These are phyloP conservation scores for Pangasius djambal DNA, from an alignment of 2,797 vertebrate species.

Conservation along the genomic window DNA sequence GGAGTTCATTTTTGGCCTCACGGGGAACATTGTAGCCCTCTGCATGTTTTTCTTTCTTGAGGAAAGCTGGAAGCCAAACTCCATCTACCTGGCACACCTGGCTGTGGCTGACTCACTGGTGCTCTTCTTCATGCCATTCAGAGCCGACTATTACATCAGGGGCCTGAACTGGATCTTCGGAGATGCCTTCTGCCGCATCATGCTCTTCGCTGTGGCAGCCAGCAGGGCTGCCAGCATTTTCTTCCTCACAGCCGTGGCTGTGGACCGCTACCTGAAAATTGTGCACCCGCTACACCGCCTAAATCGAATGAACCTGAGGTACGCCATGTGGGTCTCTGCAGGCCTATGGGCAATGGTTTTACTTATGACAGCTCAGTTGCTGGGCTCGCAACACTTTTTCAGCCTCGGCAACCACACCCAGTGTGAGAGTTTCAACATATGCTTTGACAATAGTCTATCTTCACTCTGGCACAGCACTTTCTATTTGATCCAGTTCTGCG, in stretches of 20 bases:
- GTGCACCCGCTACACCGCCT: slow-evolving; percentile 71
- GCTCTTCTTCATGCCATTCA: slow-evolving; percentile 77
- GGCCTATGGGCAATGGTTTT: slow-evolving; percentile 74
- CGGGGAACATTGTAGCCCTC: slow-evolving; percentile 74
- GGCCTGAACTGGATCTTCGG: slow-evolving; percentile 77
- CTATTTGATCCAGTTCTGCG: slow-evolving; percentile 74
- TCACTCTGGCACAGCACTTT: slow-evolving; percentile 77
- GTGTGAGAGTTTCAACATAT: slow-evolving; percentile 83
- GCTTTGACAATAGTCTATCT: slow-evolving; percentile 66
- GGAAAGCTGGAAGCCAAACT: slow-evolving; percentile 76
- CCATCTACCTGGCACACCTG: slow-evolving; percentile 78
- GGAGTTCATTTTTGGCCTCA: slow-evolving; percentile 76
- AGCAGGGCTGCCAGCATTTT: slow-evolving; percentile 78
- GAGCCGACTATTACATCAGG: slow-evolving; percentile 78
- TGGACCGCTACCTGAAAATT: slow-evolving; percentile 80
- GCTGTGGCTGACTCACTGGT: slow-evolving; percentile 78
- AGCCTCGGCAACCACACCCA: slow-evolving; percentile 65
- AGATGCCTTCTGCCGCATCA: slow-evolving; percentile 71
- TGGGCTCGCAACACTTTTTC: slow-evolving; percentile 66
- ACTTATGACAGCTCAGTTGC: slow-evolving; percentile 69
- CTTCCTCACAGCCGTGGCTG: slow-evolving; percentile 79
- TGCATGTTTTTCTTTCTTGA: slow-evolving; percentile 76
- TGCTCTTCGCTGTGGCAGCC: slow-evolving; percentile 75
- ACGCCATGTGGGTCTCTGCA: slow-evolving; percentile 70
- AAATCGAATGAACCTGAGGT: slow-evolving; percentile 71